Percentiles rank a stretch among this genome's conserved stretches.
Evolutionary conservation across 2,888 invertebrate genomes (phyloP).

Genomic region (Sminthurinus aureus): DNA sequence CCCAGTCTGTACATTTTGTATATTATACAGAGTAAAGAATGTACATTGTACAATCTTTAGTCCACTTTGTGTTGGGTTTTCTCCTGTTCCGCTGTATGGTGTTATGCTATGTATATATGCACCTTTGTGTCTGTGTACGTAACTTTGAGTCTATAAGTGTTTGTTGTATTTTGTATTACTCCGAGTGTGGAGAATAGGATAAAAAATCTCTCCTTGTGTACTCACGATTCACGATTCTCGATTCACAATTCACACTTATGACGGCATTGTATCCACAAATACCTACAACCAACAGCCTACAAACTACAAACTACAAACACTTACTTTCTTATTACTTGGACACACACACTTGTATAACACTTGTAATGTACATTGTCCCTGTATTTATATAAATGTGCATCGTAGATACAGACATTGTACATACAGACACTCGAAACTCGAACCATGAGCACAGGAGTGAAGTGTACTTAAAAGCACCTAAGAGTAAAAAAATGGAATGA

Average conservation of each 20-base stretch:
- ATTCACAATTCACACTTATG: neutral
- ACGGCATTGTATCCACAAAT: conserved; percentile 14
- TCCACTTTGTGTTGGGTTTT: neutral
- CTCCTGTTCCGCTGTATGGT: neutral
- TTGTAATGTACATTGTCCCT: too few relatives aligned
- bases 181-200: neutral
- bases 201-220: conserved; percentile 3
- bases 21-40: too few relatives aligned
- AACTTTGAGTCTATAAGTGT: neutral
- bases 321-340: neutral
- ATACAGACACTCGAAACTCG: neutral
- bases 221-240: neutral
- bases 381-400: too few relatives aligned
- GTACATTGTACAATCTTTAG: too few relatives aligned
- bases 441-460: neutral
- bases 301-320: neutral
- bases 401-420: neutral
- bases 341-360: neutral
- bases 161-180: neutral
- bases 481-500: conserved; percentile 2
- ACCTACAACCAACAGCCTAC: neutral
- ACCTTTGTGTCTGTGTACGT: neutral
- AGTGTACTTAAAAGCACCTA: conserved; percentile 5
- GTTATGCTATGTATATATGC: neutral
- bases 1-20: too few relatives aligned